Evolutionary conservation across 2,888 invertebrate genomes (phyloP).

Genomic region (Sesia bembeciformis): DNA sequence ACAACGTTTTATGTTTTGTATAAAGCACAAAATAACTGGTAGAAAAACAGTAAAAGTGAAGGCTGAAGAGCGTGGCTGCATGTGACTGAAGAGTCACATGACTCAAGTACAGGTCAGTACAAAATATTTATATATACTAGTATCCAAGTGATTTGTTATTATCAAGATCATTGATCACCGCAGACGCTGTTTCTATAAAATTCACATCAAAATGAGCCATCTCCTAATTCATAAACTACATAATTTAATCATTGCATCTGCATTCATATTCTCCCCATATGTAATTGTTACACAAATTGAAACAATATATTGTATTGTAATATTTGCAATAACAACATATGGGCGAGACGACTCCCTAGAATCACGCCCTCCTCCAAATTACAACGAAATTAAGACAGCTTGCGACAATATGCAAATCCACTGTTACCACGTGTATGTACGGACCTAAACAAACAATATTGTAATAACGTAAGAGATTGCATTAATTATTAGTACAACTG

Average conservation of each 20-base stretch:
- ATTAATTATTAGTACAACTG: no score
- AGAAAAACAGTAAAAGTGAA: no score
- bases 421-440: conserved; percentile 1
- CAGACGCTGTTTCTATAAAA: no score
- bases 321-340: conserved; percentile 48
- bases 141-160: no score
- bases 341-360: conserved; percentile 27
- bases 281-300: conserved; percentile 28
- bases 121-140: no score
- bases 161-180: no score
- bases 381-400: conserved; percentile 67
- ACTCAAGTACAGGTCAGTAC: no score
- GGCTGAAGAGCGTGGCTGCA: no score
- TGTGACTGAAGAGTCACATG: no score
- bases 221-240: neutral
- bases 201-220: no score
- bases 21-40: no score
- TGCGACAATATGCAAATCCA: conserved; percentile 65
- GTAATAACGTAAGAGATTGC: neutral
- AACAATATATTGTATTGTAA: conserved; percentile 62
- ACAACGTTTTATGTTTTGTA: no score
- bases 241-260: neutral
- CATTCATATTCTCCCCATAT: neutral
- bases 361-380: conserved; percentile 40
- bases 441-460: neutral